Evolutionary conservation across 2,888 invertebrate species (phyloP), one percentile per base, ranked within the genome.

Genomic region (Papilio gigon): DNA sequence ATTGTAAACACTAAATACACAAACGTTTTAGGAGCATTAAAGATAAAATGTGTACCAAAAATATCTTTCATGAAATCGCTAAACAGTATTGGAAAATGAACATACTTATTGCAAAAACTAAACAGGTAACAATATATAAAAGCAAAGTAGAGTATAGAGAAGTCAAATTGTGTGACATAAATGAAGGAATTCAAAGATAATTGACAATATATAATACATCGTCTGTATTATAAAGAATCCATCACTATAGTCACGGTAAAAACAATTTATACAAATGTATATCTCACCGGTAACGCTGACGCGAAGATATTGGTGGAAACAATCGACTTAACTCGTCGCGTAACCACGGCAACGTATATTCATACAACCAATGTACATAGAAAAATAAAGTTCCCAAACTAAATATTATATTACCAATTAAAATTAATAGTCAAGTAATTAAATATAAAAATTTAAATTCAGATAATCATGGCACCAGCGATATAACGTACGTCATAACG

Each of bases 271-370:
- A 8, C 14, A n/a, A 63, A 56, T 35, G 60, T 61, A 69, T 59
- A 68, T 59, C 68, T 65, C 65, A 69, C 65, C 65, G 60, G 27
- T 17, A 47, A 65, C 44, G 42, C 60, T 53, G 25, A 47, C 37
- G 33, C 60, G 40, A 50, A 17, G 20, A 65, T 60, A 50, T 69
- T 53, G 50, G 42, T 53, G 30, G 20, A 47, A 58, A 42, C 37
- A 60, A 69, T 69, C 50, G 68, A 69, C 33, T 53, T 33, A 65
- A 65, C 65, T 9, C 22, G 17, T 11, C 22, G 12, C 25, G 68
- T 69, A 14, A 5, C 47, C 65, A 69, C 25, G 65, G 25, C 68
- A 61, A 69, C 68, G 25, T n/a, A 53, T 65, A 61, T 50, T 33
- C 63, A 47, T 2, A 63, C 53, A 11, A 56, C 9, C 20, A 65